Conservation (phyloP, 2,888 invertebrate species). For the Augiades crinisus region DNA sequence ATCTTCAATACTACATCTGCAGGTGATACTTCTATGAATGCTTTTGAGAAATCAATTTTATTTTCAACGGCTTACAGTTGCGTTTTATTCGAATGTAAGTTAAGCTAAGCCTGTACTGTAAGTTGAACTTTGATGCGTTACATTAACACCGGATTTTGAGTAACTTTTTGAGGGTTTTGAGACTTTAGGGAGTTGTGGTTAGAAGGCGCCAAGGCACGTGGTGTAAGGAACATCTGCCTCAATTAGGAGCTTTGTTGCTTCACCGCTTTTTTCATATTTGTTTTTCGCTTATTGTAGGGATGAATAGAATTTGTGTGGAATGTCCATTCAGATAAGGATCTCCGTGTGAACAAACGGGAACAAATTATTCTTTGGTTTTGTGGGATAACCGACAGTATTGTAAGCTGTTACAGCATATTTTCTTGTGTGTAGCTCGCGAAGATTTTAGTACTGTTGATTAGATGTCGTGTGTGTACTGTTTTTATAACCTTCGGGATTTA, state of each 20-base stretch:
- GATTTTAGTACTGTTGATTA: neutral
- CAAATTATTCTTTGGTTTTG: slow-evolving; percentile 12
- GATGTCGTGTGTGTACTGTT: neutral
- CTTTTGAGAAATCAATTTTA: neutral
- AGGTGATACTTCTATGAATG: neutral
- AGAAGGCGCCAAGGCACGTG: slow-evolving; percentile 47
- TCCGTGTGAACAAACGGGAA: slow-evolving; percentile 27
- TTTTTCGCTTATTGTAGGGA: slow-evolving; percentile 38
- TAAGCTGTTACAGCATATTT: neutral
- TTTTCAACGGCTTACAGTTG: neutral
- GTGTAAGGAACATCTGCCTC: slow-evolving; percentile 54
- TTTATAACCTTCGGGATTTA: no score
- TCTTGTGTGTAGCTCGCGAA: neutral
- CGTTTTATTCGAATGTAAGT: neutral
- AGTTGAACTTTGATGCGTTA: neutral
- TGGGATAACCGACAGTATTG: slow-evolving; percentile 15
- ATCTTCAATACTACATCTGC: neutral
- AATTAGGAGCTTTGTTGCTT: slow-evolving; percentile 47
- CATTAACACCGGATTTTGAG: neutral
- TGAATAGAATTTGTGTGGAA: slow-evolving; percentile 41
- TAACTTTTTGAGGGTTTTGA: neutral
- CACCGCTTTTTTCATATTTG: slow-evolving; percentile 33
- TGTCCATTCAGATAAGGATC: slow-evolving; percentile 41
- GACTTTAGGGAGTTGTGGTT: neutral
- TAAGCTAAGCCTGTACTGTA: neutral